Base-by-base conservation (phyloP, 2,888 invertebrate species). In the Thymelicus lineola region DNA sequence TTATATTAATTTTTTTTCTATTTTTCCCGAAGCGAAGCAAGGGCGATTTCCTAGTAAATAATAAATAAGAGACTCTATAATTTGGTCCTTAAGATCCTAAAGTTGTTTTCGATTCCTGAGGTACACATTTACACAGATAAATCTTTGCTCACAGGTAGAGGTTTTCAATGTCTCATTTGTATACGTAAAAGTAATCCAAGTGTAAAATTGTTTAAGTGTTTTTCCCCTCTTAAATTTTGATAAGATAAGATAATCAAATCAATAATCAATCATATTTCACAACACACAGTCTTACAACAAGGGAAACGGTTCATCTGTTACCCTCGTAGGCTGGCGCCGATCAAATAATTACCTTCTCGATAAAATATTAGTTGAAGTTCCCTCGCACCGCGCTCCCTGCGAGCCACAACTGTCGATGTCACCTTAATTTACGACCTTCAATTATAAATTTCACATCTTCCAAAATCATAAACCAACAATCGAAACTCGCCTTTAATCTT, bases 381-480 rank as follows among this genome's bases (percentile, higher is more conserved):
- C 88, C 87, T 77, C 74, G 75, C 76, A 74, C 71, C 77, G 76
- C 77, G 76, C 73, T 74, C 75, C 75, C 83, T 78, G 80, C 82
- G 84, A 83, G 90, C 88, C 91, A 88, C 93, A 93, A 94, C 91
- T 94, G 94, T 90, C 92, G 92, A 87, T 94, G 94, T 94, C 94
- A 94, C 93, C 90, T 94, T 93, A 94, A 94, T 94, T 94, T 94
- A 94, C 93, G 91, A 85, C 88, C 87, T 88, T 88, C 93, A 94
- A 94, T 94, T 94, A 94, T 92, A 91, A 93, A 93, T 87, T 91
- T 89, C 82, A 87, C 87, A 89, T 88, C 86, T 82, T 79, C 80
- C 73, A 61, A 75, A 75, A 74, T 68, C 66, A 45, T 36, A 55
- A 9, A 50, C 57, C n/a, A 45, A 55, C 28, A 70, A 59, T 65